Base-by-base conservation (phyloP, 2,888 invertebrate species). In the Lamproptera curius region DNA sequence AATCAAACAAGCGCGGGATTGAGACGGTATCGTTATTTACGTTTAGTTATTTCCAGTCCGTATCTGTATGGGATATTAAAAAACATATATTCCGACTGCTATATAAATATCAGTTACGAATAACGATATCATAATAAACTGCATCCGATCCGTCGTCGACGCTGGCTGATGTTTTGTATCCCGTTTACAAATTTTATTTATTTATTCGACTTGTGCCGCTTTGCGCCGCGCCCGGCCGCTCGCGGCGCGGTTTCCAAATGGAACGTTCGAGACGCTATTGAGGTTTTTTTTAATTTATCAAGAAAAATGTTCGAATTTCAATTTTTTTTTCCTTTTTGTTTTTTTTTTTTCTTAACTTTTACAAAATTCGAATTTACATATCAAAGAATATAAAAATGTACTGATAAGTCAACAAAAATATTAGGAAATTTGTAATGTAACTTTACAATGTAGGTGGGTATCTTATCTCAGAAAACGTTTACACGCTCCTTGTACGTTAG, bases 111-210 rank as follows among this genome's bases (percentile, higher is more conserved):
- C 68, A 67, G 65, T 70, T 65, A 65, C 55, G 59, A 57, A 69
- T 67, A 70, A 71, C 69, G 70, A 81, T 69, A 80, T 80, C 79
- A 79, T 78, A 74, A 78, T 79, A 80, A 81, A 79, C 72, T 58
- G 52, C 54, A 50, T 51, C 50, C 47, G 50, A 50, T 55, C 36
- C 59, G 62, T 65, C 60, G 67, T 69, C 63, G n/a, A n/a, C n/a
- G n/a, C n/a, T n/a, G n/a, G 65, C 54, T 61, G 52, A 35, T 56
- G 58, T 59, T 62, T 61, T 62, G 55, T 43, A 43, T 48, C 38
- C n/a, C 39, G 48, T 43, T 48, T 33, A 33, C 14, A 56, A 56
- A 55, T 57, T 54, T 63, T 61, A 59, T 65, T 62, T 65, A 55
- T 64, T 58, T 62, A 58, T 59, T 43, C 57, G 59, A 62, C 55